These are phyloP conservation scores for Triplophysa rosa DNA, from an alignment of 2,113 vertebrate genomes.

Conservation along the genomic window DNA sequence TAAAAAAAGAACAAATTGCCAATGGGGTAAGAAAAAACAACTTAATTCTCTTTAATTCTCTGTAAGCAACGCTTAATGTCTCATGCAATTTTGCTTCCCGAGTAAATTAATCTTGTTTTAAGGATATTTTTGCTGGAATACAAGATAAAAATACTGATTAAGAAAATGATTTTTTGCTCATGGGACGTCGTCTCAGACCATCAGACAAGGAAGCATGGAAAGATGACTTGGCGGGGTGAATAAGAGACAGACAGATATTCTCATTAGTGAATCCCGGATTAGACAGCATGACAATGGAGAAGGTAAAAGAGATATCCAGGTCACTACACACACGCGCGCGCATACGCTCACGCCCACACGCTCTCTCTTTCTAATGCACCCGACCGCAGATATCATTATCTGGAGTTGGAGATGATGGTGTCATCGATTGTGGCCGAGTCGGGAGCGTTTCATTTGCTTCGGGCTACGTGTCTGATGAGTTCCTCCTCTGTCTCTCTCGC, in stretches of 20 bases:
- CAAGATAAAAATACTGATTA: no score
- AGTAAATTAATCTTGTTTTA: no score
- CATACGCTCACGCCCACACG: constrained; percentile 11
- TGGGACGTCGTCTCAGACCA: no score
- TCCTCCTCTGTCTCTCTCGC: constrained; percentile 52
- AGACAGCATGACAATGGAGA: constrained; percentile 38
- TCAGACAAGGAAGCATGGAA: background rate
- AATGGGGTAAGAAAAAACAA: no score
- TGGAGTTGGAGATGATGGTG: constrained; percentile 59
- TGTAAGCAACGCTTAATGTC: no score
- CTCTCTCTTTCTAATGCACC: constrained; percentile 45
- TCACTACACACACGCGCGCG: constrained; percentile 30
- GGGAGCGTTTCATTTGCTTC: constrained; percentile 62
- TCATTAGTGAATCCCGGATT: constrained; percentile 48
- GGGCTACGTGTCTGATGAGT: constrained; percentile 66
- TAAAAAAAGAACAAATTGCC: no score
- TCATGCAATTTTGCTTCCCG: no score
- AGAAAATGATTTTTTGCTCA: no score
- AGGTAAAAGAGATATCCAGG: constrained; percentile 25
- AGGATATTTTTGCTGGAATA: no score
- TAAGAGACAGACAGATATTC: constrained; percentile 29
- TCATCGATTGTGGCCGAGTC: constrained; percentile 68
- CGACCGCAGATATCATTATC: constrained; percentile 55
- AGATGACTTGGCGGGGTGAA: constrained; percentile 38
- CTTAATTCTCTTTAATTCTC: no score